Base-by-base conservation (phyloP, 2,888 invertebrate genomes). In the Lamellibrachia satsuma region DNA sequence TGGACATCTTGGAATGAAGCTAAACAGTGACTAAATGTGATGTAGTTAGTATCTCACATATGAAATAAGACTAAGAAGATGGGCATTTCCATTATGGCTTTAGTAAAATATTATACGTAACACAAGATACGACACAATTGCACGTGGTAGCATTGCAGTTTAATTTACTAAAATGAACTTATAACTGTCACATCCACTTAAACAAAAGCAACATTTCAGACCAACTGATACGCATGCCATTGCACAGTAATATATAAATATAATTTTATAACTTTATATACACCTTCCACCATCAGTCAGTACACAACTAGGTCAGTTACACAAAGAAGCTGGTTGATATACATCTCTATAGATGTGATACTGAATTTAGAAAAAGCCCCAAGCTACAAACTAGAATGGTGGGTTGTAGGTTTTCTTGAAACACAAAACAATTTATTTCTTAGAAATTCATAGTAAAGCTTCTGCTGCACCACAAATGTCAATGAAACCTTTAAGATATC, bases 141-240 rank as follows among this genome's bases (percentile, higher is more conserved):
- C 22, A 75, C n/a, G 75, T 75, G 75, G 75, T n/a, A 75, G 11
- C 75, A n/a, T n/a, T n/a, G n/a, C n/a, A 22, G 75, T 75, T 75
- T 75, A 22, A 75, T 75, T 75, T 75, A 75, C n/a, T 75, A 75
- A 75, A 75, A 15, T 75, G 75, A 75, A 75, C 75, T 75, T 75
- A 75, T 22, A 75, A 75, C 75, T n/a, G n/a, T 75, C 75, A 75
- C 75, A 75, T 75, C 75, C 75, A 75, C 75, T 75, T 75, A 75
- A 75, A 75, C 75, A 75, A 75, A 75, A 75, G 75, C 75, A 75
- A 75, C 75, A 75, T 75, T 75, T 57, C n/a, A n/a, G 75, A 3
- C 22, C 75, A 75, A 75, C 75, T 75, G 75, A 6, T 22, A 75
- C 15, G 75, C n/a, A 75, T 75, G 75, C n/a, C 22, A 75, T 75